Percentiles rank a stretch among this genome's conserved stretches.
Evolutionary conservation across 2,888 invertebrate species (phyloP).

Genomic region (Andrena haemorrhoa): DNA sequence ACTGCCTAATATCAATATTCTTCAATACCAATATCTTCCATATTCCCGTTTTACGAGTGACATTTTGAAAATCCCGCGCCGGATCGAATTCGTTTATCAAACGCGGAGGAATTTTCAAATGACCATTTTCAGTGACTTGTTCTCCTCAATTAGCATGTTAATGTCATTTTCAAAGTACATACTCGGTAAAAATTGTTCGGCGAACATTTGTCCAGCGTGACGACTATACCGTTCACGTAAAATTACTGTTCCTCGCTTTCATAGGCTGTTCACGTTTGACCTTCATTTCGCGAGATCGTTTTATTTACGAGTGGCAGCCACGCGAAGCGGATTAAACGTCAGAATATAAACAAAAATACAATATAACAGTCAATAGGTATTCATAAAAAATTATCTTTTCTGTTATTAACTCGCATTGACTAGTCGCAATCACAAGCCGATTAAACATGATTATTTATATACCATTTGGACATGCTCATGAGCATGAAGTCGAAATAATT

Average conservation of each 20-base stretch:
- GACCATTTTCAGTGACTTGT: too few species aligned
- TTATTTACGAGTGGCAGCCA: slow-evolving; percentile 7
- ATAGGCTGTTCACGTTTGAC: slow-evolving; percentile 16
- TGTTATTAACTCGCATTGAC: neutral
- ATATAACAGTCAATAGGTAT: too few species aligned
- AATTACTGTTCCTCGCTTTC: slow-evolving; percentile 5
- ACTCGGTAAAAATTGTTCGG: neutral
- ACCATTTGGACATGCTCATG: too few species aligned
- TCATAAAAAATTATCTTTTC: neutral
- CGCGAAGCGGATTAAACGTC: too few species aligned
- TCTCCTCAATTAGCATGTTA: neutral
- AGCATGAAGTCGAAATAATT: neutral
- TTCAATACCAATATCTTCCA: too few species aligned
- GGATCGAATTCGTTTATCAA: neutral
- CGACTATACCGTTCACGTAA: slow-evolving; percentile 15
- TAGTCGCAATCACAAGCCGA: neutral
- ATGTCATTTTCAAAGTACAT: neutral
- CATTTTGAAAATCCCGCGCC: too few species aligned
- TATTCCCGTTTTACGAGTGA: too few species aligned
- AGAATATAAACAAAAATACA: too few species aligned
- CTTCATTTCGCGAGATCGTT: neutral
- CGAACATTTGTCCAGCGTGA: neutral
- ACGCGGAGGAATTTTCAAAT: neutral
- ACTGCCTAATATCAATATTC: too few species aligned
- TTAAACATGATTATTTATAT: neutral